Conservation (phyloP, 2,888 invertebrate species). For the Notocelia uddmanniana region DNA sequence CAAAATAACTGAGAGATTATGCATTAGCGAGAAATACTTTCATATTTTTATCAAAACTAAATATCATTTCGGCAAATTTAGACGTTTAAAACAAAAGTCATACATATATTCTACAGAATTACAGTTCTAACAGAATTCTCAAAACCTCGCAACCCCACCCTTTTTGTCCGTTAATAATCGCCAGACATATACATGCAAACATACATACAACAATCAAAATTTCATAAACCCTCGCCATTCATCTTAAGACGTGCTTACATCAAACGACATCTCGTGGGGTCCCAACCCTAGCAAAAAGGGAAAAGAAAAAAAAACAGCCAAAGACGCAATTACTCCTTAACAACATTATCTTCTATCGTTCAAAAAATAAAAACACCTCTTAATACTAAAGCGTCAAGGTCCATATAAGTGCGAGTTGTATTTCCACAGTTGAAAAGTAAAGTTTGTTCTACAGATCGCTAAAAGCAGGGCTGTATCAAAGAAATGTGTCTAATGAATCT, state of each 20-base stretch:
- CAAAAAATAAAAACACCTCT: conserved; percentile 29
- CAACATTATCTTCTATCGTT: conserved; percentile 56
- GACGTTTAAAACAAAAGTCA: no score
- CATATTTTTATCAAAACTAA: no score
- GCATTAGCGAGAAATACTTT: no score
- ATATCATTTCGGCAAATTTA: no score
- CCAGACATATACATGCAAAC: conserved; percentile 32
- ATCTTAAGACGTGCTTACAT: conserved; percentile 58
- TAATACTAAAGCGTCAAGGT: conserved; percentile 51
- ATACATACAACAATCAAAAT: conserved; percentile 48
- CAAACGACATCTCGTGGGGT: conserved; percentile 59
- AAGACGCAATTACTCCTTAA: conserved; percentile 81
- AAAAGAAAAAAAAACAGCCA: conserved; percentile 70
- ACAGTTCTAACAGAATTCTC: neutral
- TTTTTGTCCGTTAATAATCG: conserved; percentile 23
- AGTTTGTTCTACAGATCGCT: conserved; percentile 65
- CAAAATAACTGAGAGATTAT: no score
- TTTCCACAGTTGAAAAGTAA: conserved; percentile 51
- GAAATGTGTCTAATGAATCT: conserved; percentile 85
- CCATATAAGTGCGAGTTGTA: conserved; percentile 53
- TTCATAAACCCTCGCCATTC: conserved; percentile 49
- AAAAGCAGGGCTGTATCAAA: conserved; percentile 82
- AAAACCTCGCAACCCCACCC: neutral
- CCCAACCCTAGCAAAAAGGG: conserved; percentile 65
- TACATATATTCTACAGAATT: neutral